Conservation (phyloP, 2,797 vertebrate genomes). For the Discoglossus pictus region DNA sequence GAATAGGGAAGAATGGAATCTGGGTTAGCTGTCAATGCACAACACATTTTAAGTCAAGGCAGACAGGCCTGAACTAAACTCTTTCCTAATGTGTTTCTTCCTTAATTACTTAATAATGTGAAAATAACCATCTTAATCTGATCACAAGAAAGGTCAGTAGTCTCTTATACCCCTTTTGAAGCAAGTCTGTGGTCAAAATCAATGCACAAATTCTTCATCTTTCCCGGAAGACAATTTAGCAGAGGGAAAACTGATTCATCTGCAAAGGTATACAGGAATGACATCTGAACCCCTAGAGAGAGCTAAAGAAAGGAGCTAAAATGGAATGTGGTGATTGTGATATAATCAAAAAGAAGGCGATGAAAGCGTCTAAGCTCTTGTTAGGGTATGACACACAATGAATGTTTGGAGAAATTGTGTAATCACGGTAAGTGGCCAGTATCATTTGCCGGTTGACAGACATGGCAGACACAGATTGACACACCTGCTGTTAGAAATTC, state of each 20-base stretch:
- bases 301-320: constrained; percentile 59
- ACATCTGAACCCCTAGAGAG: constrained; percentile 63
- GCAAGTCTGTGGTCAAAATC: constrained; percentile 77
- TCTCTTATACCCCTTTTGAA: constrained; percentile 74
- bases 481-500: constrained; percentile 42
- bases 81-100: constrained; percentile 77
- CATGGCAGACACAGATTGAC: constrained; percentile 33
- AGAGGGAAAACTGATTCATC: constrained; percentile 76
- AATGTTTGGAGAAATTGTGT: constrained; percentile 56
- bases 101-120: constrained; percentile 86
- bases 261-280: constrained; percentile 67
- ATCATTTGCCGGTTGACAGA: constrained; percentile 53
- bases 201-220: constrained; percentile 65
- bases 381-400: constrained; percentile 60
- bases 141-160: constrained; percentile 87
- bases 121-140: constrained; percentile 79
- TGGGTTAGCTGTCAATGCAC: constrained; percentile 72
- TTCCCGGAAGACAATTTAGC: constrained; percentile 65
- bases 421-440: constrained; percentile 58
- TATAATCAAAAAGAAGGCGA: constrained; percentile 65
- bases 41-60: constrained; percentile 63
- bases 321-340: constrained; percentile 63
- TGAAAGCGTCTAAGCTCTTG: constrained; percentile 61
- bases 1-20: constrained; percentile 73
- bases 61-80: constrained; percentile 68